Evolutionary conservation across 2,888 invertebrate genomes (phyloP).

Genomic region (Anagyrus pseudococci): DNA sequence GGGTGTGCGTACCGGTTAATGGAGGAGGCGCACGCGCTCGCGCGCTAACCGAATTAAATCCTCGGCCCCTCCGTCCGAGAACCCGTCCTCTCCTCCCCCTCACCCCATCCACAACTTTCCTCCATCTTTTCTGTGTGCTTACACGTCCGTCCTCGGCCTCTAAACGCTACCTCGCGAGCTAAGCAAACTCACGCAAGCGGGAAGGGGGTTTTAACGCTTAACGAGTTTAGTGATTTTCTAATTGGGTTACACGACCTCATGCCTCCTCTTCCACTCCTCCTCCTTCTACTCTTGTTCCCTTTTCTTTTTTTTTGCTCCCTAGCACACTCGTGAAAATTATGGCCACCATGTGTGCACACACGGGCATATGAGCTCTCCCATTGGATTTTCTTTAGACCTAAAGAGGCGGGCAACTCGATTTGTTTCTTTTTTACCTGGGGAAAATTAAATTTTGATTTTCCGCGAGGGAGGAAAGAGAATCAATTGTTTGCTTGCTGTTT

Average conservation of each 20-base stretch:
- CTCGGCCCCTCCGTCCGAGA: slow-evolving; percentile 13
- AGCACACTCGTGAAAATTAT: slow-evolving; percentile 23
- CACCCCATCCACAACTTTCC: slow-evolving; percentile 21
- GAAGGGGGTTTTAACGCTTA: slow-evolving; percentile 47
- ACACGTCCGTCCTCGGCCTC: slow-evolving; percentile 16
- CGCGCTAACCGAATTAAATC: slow-evolving; percentile 51
- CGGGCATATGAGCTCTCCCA: no score
- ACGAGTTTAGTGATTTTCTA: slow-evolving; percentile 51
- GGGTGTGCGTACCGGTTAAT: slow-evolving; percentile 50
- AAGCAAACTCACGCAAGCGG: slow-evolving; percentile 46
- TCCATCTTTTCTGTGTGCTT: slow-evolving; percentile 24
- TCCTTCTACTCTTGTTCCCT: not conserved
- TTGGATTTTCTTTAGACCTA: no score
- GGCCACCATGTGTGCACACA: slow-evolving; percentile 6
- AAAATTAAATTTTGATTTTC: not conserved
- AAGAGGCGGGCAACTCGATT: no score
- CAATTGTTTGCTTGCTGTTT: no score
- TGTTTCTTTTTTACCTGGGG: slow-evolving; percentile 1
- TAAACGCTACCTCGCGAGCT: slow-evolving; percentile 41
- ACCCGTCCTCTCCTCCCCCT: slow-evolving; percentile 18
- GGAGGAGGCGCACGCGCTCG: slow-evolving; percentile 47
- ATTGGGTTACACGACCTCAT: slow-evolving; percentile 46
- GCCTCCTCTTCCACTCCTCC: slow-evolving; percentile 17
- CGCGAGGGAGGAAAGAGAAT: no score
- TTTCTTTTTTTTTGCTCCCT: no score